These are phyloP conservation scores for Gasterosteus nipponicus DNA, from an alignment of 2,113 vertebrate species.

Conservation along the genomic window DNA sequence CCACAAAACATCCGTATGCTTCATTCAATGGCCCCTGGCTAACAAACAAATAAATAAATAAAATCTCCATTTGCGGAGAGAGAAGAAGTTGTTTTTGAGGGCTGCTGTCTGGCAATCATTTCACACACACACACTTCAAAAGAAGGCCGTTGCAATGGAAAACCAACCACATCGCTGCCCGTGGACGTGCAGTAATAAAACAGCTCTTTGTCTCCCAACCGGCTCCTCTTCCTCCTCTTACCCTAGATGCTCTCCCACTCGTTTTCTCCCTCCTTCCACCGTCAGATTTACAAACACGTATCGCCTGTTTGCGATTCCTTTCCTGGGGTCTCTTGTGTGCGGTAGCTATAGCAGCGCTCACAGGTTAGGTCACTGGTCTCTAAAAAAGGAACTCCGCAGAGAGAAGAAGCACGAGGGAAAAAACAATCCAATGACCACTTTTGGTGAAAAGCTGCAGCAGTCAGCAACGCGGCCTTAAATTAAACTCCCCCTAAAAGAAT, in stretches of 20 bases:
- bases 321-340: constrained; percentile 23
- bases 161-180: constrained; percentile 58
- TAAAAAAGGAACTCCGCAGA: constrained; percentile 44
- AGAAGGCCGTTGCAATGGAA: constrained; percentile 44
- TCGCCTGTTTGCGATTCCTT: constrained; percentile 20
- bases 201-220: constrained; percentile 39
- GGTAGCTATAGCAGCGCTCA: constrained; percentile 22
- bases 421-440: constrained; percentile 66
- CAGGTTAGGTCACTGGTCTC: constrained; percentile 36
- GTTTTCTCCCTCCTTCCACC: constrained; percentile 22
- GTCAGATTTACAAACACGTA: constrained; percentile 12
- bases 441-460: constrained; percentile 67
- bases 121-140: constrained; percentile 54
- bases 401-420: background rate
- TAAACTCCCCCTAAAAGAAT: constrained; percentile 61
- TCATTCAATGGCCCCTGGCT: constrained; percentile 39
- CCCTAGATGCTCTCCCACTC: constrained; percentile 41
- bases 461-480: constrained; percentile 47
- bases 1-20: constrained; percentile 36
- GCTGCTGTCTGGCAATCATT: constrained; percentile 55
- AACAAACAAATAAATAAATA: constrained; percentile 13
- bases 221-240: constrained; percentile 33
- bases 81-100: constrained; percentile 46
- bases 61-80: constrained; percentile 24
- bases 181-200: constrained; percentile 53